Conservation (phyloP, 2,888 invertebrate species). For the Lapara coniferarum region DNA sequence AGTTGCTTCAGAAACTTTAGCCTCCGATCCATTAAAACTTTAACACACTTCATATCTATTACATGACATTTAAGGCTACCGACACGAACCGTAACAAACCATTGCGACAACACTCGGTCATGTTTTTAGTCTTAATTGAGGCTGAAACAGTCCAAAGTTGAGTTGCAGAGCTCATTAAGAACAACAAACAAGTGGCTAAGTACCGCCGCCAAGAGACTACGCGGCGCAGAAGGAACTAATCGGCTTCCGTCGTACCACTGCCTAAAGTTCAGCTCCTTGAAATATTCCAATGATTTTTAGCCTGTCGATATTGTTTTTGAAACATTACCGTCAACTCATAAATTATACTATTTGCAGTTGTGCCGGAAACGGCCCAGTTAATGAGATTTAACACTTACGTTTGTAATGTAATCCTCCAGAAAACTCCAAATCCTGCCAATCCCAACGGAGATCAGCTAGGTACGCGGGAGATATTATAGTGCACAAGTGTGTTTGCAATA, state of each 20-base stretch:
- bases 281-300: slow-evolving; percentile 24
- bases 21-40: too few species aligned
- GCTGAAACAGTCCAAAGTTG: slow-evolving; percentile 75
- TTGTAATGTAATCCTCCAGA: too few species aligned
- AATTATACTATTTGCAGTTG: too few species aligned
- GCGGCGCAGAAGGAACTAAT: slow-evolving; percentile 65
- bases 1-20: too few species aligned
- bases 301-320: background rate
- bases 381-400: too few species aligned
- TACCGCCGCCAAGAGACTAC: slow-evolving; percentile 62
- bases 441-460: too few species aligned
- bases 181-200: slow-evolving; percentile 80
- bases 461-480: too few species aligned
- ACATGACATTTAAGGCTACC: slow-evolving; percentile 24
- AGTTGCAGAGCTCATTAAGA: slow-evolving; percentile 80
- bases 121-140: slow-evolving; percentile 81
- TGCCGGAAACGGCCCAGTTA: too few species aligned
- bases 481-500: too few species aligned
- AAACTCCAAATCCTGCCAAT: too few species aligned
- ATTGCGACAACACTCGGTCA: slow-evolving; percentile 67
- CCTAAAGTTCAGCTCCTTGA: slow-evolving; percentile 24
- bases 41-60: too few species aligned
- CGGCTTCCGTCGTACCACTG: slow-evolving; percentile 60
- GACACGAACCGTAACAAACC: slow-evolving; percentile 48
- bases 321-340: background rate